Percentiles rank a stretch among this genome's conserved stretches.
Evolutionary conservation across 1,140 invertebrate genomes (phyloP).

Genomic region (Aphaenogaster ashmeadi): DNA sequence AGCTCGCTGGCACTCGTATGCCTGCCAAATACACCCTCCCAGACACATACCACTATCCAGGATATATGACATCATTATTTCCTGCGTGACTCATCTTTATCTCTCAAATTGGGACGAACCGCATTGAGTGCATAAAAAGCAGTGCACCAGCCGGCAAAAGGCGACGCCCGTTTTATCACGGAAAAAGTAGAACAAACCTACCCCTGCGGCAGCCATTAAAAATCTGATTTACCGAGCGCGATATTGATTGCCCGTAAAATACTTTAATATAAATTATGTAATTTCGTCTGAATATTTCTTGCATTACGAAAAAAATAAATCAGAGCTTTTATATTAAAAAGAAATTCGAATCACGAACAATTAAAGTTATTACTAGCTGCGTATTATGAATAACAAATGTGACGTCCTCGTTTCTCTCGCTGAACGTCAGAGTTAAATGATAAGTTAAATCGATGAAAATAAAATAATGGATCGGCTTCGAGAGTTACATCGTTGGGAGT

Average conservation of each 20-base stretch:
- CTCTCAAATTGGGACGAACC: slow-evolving; percentile 55
- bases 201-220: slow-evolving; percentile 20
- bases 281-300: neutral
- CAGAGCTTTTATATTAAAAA: neutral
- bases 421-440: slow-evolving; percentile 4
- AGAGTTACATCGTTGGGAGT: neutral
- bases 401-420: neutral
- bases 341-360: neutral
- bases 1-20: slow-evolving; percentile 5
- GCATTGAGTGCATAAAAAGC: slow-evolving; percentile 49
- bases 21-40: slow-evolving; percentile 57
- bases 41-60: slow-evolving; percentile 6
- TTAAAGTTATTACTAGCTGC: neutral
- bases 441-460: slow-evolving; percentile 6
- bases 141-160: slow-evolving; percentile 25
- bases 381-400: neutral
- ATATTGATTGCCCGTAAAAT: slow-evolving; percentile 29
- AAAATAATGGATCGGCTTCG: neutral
- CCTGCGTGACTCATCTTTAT: slow-evolving; percentile 62
- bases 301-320: slow-evolving; percentile 1
- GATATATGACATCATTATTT: slow-evolving; percentile 63
- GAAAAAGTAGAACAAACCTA: slow-evolving; percentile 27
- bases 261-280: slow-evolving; percentile 1
- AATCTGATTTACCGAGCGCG: slow-evolving; percentile 31
- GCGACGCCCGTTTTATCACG: slow-evolving; percentile 36